Base-by-base conservation (phyloP, 2,797 vertebrate genomes). In the Sebastes oblongus region DNA sequence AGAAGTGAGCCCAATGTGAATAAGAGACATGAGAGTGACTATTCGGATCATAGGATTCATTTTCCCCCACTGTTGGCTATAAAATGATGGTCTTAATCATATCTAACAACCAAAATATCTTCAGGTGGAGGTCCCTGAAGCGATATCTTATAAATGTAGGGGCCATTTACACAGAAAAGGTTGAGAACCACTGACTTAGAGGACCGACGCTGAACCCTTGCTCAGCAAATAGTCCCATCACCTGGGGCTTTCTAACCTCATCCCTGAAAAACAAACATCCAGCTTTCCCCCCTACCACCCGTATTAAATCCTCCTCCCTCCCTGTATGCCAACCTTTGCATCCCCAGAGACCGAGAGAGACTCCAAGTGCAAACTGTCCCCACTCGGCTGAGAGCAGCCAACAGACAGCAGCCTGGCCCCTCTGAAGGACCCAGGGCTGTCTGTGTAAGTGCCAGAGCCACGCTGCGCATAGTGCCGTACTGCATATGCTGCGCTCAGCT, bases 301-400 rank as follows among this genome's bases (percentile, higher is more conserved):
- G 54, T 80, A 82, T 86, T 84, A 82, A 81, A 76, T 82, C 85
- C 80, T 80, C 67, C 75, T 89, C 83, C 88, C 75, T 80, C 83
- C 88, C 75, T 80, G 87, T 89, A 83, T 85, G 92, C 82, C 91
- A 92, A 91, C 91, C 86, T 89, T 88, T 90, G 78, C 73, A 84
- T 88, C 92, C 93, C 84, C 80, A 84, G 88, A 93, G 83, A 92
- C 81, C 25, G 91, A 82, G 78, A 90, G 81, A 89, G 83, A 89
- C 90, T 93, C 91, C 88, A 91, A 92, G 92, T 94, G 94, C 94
- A 94, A 95, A 93, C 87, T 88, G 92, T 88, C 89, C 86, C 90
- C 81, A 66, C 86, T 90, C 88, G 88, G 92, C 88, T 77, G 82
- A 77, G 86, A 92, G 84, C 78, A 75, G 90, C 89, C 84, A 92